phyloP scores from a whole-genome alignment of 1,140 invertebrate species.

The Steinernema khuongi region DNA sequence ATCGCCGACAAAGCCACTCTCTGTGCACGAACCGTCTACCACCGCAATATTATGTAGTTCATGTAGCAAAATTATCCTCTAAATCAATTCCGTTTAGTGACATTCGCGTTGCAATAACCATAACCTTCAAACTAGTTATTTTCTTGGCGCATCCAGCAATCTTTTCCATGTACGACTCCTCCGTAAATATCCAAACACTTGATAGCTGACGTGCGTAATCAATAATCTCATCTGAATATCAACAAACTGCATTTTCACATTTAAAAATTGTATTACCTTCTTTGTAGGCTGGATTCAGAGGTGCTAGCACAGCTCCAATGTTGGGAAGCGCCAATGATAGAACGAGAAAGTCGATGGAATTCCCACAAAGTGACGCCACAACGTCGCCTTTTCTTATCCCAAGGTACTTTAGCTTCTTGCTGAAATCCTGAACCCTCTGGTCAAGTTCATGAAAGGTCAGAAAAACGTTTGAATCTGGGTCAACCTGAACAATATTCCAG shows the following conservation, averaged over 20 bases:
- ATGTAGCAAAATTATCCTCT: no score
- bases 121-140: no score
- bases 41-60: no score
- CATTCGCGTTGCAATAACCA: no score
- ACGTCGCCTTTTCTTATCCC: neutral
- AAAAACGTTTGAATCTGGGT: neutral
- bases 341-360: conserved; percentile 26
- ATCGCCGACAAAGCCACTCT: no score
- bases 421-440: neutral
- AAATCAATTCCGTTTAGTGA: no score
- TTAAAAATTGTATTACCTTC: conserved; percentile 9
- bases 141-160: no score
- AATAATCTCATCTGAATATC: conserved; percentile 20
- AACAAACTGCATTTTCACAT: conserved; percentile 10
- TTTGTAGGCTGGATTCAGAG: conserved; percentile 31
- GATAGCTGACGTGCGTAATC: neutral
- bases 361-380: conserved; percentile 9
- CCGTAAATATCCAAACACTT: neutral
- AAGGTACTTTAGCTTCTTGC: neutral
- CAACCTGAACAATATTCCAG: neutral
- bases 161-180: neutral
- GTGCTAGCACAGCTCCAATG: conserved; percentile 18
- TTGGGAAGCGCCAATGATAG: conserved; percentile 14
- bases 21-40: no score
- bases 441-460: neutral